Conservation (phyloP, 2,888 invertebrate species). For the Lycocerus yunnanus region DNA sequence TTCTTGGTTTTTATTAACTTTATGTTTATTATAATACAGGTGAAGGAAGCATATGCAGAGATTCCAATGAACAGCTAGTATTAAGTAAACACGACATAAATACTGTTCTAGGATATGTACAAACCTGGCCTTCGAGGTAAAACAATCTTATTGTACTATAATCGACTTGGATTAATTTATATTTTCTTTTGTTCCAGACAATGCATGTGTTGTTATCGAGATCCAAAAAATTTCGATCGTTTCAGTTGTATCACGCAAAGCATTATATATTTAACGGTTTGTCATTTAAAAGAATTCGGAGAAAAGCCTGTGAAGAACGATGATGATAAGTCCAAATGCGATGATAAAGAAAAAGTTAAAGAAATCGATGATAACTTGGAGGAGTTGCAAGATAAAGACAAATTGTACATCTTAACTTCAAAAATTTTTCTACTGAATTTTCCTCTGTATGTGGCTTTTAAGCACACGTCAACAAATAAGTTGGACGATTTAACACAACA, state of each 20-base stretch:
- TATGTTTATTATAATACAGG: conserved; percentile 59
- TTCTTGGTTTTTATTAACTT: background rate
- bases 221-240: conserved; percentile 89
- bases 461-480: conserved; percentile 79
- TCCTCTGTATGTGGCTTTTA: conserved; percentile 85
- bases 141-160: background rate
- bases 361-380: conserved; percentile 53
- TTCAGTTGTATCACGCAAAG: conserved; percentile 89
- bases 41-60: conserved; percentile 78
- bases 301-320: conserved; percentile 43
- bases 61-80: conserved; percentile 75
- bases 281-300: conserved; percentile 75
- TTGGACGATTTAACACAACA: conserved; percentile 83
- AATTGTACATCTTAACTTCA: conserved; percentile 83
- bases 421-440: conserved; percentile 90
- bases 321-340: conserved; percentile 43
- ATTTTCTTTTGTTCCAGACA: conserved; percentile 66
- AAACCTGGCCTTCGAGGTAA: conserved; percentile 89
- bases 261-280: conserved; percentile 80
- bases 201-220: conserved; percentile 94
- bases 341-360: conserved; percentile 50
- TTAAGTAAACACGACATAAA: conserved; percentile 82
- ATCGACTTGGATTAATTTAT: background rate
- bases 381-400: conserved; percentile 79
- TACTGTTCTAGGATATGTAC: conserved; percentile 80